Evolutionary conservation across 2,888 invertebrate genomes (phyloP).

Genomic region (Meteorus cinctellus): DNA sequence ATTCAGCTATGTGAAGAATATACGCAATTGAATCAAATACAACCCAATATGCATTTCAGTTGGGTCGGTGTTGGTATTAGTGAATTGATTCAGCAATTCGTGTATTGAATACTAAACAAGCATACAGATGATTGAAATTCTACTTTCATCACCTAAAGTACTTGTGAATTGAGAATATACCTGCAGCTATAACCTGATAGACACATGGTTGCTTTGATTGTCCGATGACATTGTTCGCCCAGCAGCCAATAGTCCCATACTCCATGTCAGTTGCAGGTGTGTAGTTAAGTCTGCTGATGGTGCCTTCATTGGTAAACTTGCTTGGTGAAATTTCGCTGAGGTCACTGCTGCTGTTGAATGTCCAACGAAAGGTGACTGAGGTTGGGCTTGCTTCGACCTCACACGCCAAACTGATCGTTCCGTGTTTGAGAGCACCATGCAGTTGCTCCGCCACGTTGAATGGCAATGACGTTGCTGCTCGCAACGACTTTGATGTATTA

Average conservation of each 20-base stretch:
- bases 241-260: conserved; percentile 91
- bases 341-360: conserved; percentile 90
- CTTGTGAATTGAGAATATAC: conserved; percentile 72
- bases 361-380: conserved; percentile 90
- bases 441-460: conserved; percentile 83
- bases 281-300: conserved; percentile 85
- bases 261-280: conserved; percentile 90
- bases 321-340: conserved; percentile 84
- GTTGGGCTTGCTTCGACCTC: conserved; percentile 92
- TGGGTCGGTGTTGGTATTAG: background rate
- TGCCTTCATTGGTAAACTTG: conserved; percentile 78
- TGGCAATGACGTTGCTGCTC: conserved; percentile 59
- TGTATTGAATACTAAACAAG: conserved; percentile 30
- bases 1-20: background rate
- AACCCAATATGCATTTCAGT: conserved; percentile 4
- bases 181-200: conserved; percentile 90
- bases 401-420: conserved; percentile 87
- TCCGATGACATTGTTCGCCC: conserved; percentile 88
- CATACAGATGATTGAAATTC: conserved; percentile 10
- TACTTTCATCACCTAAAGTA: conserved; percentile 9
- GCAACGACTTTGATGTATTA: conserved; percentile 55
- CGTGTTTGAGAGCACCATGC: conserved; percentile 89
- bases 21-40: background rate
- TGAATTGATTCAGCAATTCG: conserved; percentile 15
- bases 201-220: conserved; percentile 88